Percentiles rank a stretch among this genome's conserved stretches.
phyloP scores from a whole-genome alignment of 2,797 vertebrate genomes.

The Sarcophilus harrisii region DNA sequence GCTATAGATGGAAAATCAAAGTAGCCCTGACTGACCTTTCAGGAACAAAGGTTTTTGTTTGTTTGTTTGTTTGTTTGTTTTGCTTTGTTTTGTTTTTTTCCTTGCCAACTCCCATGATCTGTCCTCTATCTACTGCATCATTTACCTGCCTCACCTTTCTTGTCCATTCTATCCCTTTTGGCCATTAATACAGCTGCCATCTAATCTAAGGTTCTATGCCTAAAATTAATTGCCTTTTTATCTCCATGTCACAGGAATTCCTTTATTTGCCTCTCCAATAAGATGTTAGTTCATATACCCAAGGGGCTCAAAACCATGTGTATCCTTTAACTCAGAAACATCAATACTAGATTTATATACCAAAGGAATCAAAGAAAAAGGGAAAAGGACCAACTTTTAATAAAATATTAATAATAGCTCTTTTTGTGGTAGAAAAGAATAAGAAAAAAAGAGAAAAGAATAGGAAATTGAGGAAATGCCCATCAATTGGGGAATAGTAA shows the following conservation, averaged over 20 bases:
- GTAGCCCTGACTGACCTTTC: neutral
- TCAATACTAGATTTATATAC: neutral
- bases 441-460: too few species aligned
- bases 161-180: neutral
- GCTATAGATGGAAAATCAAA: conserved; percentile 26
- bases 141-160: neutral
- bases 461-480: neutral
- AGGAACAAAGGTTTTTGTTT: neutral
- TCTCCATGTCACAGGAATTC: neutral
- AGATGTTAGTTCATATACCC: neutral
- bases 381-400: neutral
- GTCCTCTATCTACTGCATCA: neutral
- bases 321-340: neutral
- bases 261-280: neutral
- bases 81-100: too few species aligned
- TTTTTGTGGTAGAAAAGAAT: neutral
- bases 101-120: neutral
- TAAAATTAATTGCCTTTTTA: neutral
- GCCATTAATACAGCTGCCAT: neutral
- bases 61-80: neutral
- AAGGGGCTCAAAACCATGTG: neutral
- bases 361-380: neutral
- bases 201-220: neutral
- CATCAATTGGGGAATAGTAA: neutral
- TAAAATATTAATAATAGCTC: neutral